Percentiles rank a stretch among this genome's conserved stretches.
These are phyloP conservation scores for Xyrichtys novacula DNA, from an alignment of 2,797 vertebrate species.

Conservation along the genomic window DNA sequence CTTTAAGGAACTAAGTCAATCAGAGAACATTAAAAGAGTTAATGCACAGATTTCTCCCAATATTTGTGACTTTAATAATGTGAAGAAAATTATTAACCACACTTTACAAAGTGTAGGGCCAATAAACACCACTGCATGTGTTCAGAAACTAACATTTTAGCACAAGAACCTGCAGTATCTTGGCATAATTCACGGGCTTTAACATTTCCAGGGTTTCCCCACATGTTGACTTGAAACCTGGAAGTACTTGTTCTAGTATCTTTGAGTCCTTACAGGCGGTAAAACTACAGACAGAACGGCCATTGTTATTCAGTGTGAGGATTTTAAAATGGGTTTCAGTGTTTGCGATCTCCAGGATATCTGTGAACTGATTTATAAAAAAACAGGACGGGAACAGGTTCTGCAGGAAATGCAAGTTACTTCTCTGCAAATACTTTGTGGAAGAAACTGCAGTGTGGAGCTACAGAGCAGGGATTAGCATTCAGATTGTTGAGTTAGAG, in stretches of 20 bases:
- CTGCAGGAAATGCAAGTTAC: slow-evolving; percentile 40
- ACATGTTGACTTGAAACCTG: slow-evolving; percentile 3
- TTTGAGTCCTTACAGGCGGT: background rate
- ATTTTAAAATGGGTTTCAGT: background rate
- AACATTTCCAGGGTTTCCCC: background rate
- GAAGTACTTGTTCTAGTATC: background rate
- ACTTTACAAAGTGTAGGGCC: background rate
- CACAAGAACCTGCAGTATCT: background rate
- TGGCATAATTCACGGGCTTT: background rate
- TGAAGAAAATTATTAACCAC: background rate
- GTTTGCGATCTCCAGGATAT: background rate
- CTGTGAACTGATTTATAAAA: background rate
- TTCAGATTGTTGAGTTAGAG: no score
- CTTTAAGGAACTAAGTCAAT: no score
- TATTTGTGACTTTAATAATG: no score
- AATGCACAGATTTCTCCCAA: no score
- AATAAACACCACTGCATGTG: background rate
- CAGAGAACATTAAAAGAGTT: no score
- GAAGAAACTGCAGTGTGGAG: background rate
- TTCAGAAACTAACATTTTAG: background rate
- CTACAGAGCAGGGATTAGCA: background rate
- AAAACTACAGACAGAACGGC: background rate
- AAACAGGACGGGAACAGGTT: slow-evolving; percentile 49
- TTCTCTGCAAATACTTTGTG: background rate
- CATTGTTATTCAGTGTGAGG: background rate